Evolutionary conservation across 2,113 vertebrate species (phyloP), one percentile per base, ranked within the genome.

Genomic region (Pelecanus crispus): DNA sequence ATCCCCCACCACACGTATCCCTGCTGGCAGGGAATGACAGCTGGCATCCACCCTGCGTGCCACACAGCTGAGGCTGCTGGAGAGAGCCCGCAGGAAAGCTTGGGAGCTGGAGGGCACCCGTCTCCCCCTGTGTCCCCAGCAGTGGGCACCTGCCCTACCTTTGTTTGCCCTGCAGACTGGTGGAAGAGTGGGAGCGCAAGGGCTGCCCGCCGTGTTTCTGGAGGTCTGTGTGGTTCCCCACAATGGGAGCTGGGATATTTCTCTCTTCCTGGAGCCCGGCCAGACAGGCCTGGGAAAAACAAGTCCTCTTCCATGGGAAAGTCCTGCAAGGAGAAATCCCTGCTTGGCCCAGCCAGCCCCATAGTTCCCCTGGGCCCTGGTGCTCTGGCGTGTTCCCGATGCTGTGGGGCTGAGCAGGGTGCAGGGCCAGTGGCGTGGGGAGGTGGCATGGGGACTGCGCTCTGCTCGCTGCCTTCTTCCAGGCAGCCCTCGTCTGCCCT

Each of bases 211-310:
- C 0, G 32, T 16, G 28, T 4, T 85, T 38, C 55, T 66, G 42
- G 31, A 89, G 90, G 55, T 70, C 70, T 87, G 52, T 24, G 83
- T 11, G 28, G 40, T 21, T 91, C 86, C 72, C n/a, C 56, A 38
- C 8, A 0, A 22, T 49, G 17, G 38, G 86, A 94, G 79, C 89
- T 47, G 92, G 62, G 92, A 92, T 61, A 18, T 85, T 49, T 56
- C 3, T 79, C 47, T 95, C 47, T 68, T 95, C 26, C 81, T 97
- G 96, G 96, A 96, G 34, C 78, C n/a, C 0, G 4, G 94, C 97
- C 95, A 97, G 94, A n/a, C 5, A 3, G 86, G 52, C 59, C 94
- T 97, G 95, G 95, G 96, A 97, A 97, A 96, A 70, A 52, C 96
- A 68, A 95, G 34, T 79, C 61, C 14, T 89, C 91, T 89, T 96